Base-by-base conservation (phyloP, 2,888 invertebrate genomes). In the Phengaris alcon region DNA sequence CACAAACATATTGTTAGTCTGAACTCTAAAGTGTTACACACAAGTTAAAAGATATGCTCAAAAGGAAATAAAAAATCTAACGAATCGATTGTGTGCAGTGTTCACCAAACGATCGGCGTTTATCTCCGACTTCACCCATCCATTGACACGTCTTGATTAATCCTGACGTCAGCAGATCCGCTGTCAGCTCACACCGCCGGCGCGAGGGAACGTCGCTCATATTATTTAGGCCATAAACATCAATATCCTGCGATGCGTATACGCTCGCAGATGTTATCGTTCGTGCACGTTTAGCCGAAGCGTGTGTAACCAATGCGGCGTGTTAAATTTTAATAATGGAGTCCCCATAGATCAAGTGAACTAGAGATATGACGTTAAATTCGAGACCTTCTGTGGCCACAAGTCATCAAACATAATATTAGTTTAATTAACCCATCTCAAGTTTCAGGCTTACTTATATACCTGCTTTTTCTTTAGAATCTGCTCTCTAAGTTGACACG, bases 71-170 rank as follows among this genome's bases (percentile, higher is more conserved):
- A 22, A 54, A 70, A 72, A 72, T 35, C 72, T 72, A 72, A 72
- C 52, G 72, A 72, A 72, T 72, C 54, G 72, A 72, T 72, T 72
- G 72, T 72, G 54, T 35, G 54, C 72, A 8, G 22, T 35, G 35
- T 35, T 35, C 12, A 44, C 52, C 12, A 13, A 68, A 68, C 68
- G 68, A 52, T 72, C 35, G 35, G 72, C 72, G 35, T 72, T 72
- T 72, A 72, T 74, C 75, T 73, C 74, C 35, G 74, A 75, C 75
- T 76, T 77, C 77, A 68, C 76, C 59, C 76, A 74, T 76, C 77
- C 79, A 79, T 79, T 79, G 79, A 79, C 79, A 79, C 76, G 74
- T 77, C 79, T 79, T 79, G 79, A 79, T 79, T 78, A 78, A 79
- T 79, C 77, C 79, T 79, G 79, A 79, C 79, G 79, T 79, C 79